Evolutionary conservation across 1,140 invertebrate genomes (phyloP), one percentile per base, ranked within the genome.

Genomic region (Hylaeus anthracinus): DNA sequence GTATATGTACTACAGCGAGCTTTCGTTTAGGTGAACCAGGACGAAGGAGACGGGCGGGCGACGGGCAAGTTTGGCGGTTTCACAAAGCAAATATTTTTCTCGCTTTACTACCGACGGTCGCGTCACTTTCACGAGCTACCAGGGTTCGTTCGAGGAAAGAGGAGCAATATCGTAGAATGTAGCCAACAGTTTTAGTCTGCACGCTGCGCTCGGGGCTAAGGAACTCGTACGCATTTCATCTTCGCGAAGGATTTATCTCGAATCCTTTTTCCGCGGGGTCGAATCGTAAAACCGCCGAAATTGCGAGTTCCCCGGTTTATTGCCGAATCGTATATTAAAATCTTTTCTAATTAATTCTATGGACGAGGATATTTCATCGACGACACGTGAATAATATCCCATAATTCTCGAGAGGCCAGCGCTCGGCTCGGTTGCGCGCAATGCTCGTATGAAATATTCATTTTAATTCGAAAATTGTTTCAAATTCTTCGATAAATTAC

Each of bases 31-130:
- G 77, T 15, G 60, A 56, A 55, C 63, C 58, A 51, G 45, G 53
- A 70, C 48, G 41, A 12, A 26, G 69, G 76, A 69, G 55, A 66
- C 61, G 72, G 79, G 69, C 56, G 69, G 65, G 78, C 74, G 67
- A 9, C 51, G 51, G 45, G 45, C 51, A 51, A 63, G 80, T 85
- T 72, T 75, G 88, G 83, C 78, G 77, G 83, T 83, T 74, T 82
- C 85, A 74, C 73, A 81, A 83, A 88, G 87, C 87, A 88, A 90
- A 90, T 89, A 89, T 86, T 90, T 90, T 86, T 83, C 83, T 83
- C 72, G 67, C 82, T 88, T 87, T 83, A 88, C 55, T 88, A 79
- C 64, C 74, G 55, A 51, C 83, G 79, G 63, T 56, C 65, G 70
- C 76, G 76, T 82, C 81, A 79, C 76, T 82, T 66, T 82, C 73